Base-by-base conservation (phyloP, 92 coral and sea anemone genomes). In the Nematostella vectensis region DNA sequence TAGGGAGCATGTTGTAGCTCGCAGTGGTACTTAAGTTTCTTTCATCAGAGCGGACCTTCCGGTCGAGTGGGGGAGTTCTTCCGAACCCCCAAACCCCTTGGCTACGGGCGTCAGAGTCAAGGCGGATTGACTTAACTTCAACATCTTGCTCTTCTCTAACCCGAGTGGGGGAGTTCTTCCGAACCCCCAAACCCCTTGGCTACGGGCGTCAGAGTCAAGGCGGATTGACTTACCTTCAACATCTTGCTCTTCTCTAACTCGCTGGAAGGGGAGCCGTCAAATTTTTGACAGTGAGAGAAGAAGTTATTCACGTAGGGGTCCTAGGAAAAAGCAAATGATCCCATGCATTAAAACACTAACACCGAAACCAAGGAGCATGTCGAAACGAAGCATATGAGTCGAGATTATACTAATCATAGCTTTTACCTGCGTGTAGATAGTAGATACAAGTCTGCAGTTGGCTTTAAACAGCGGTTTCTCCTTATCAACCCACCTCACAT, bases 401-500 rank as follows among this genome's bases (percentile, higher is more conserved):
- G n/a, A n/a, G n/a, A n/a, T n/a, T n/a, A n/a, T n/a, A n/a, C n/a
- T n/a, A n/a, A n/a, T n/a, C n/a, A n/a, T n/a, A n/a, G n/a, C n/a
- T n/a, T 37, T 11, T 31, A 91, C 98, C 95, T 81, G 91, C 21
- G 88, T 81, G 59, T 91, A 79, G 27, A 79, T 85, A 20, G 98
- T 91, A 30, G 98, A 91, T 10, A 86, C 91, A n/a, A 91, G 82
- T 40, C 64, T 81, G 26, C 79, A 84, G 50, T 72, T 72, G 55
- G 85, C 68, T 57, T 78, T 81, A 22, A 85, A 75, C 54, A 91
- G 62, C 10, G 98, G 87, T 48, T 85, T 91, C 23, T 85, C 95
- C 23, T 80, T 81, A 47, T 91, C 98, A 24, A 91, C 95, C 98
- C 98, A 91, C 60, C 72, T 87, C 49, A 91, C 72, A 29, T 91